phyloP scores from a whole-genome alignment of 2,797 vertebrate genomes.

The Halcyon badia region DNA sequence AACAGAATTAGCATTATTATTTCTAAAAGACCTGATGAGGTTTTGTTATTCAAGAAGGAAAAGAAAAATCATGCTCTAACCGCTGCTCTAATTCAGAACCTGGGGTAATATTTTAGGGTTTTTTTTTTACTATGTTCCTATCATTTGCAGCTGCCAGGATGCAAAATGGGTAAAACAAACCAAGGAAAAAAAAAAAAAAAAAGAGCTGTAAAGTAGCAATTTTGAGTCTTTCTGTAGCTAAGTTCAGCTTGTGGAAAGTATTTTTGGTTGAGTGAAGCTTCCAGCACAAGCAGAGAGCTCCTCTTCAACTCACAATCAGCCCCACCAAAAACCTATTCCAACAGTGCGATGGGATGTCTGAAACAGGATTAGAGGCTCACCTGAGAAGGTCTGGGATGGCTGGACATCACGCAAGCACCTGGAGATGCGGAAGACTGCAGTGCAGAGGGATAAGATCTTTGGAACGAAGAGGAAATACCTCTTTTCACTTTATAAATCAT shows the following conservation, averaged over 20 bases:
- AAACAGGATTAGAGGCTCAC: accelerated
- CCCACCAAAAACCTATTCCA: neutral
- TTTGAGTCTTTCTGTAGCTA: neutral
- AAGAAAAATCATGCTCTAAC: neutral
- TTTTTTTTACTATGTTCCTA: neutral
- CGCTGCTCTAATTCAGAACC: neutral
- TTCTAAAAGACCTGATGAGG: neutral
- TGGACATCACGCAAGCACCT: accelerated
- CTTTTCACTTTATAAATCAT: neutral
- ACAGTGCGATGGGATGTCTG: neutral
- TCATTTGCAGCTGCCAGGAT: neutral
- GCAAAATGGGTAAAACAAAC: neutral
- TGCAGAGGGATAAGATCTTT: neutral
- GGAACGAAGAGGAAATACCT: neutral
- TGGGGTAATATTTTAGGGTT: neutral
- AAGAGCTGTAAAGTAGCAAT: neutral
- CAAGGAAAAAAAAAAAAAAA: neutral
- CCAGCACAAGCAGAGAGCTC: neutral
- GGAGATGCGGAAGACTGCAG: neutral
- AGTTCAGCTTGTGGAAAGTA: neutral
- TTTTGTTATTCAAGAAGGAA: neutral
- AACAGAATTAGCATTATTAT: neutral
- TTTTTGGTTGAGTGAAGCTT: neutral
- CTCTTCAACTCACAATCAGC: neutral
- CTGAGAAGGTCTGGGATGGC: neutral